These are phyloP conservation scores for Kryptopterus vitreolus DNA, from an alignment of 2,797 vertebrate genomes.

Conservation along the genomic window DNA sequence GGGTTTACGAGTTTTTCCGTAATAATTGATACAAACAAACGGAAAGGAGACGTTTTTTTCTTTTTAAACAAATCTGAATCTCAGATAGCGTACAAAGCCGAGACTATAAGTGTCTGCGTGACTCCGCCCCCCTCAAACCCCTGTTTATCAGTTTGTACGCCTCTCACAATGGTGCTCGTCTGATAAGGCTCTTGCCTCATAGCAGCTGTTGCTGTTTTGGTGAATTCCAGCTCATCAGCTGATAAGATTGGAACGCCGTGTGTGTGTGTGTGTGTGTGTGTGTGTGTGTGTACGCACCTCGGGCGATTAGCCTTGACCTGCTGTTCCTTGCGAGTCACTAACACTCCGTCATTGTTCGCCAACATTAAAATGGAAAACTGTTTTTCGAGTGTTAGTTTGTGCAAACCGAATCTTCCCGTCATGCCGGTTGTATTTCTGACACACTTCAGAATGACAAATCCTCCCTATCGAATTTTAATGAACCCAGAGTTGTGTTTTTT, in stretches of 20 bases:
- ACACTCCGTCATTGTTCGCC: neutral
- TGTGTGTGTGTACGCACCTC: neutral
- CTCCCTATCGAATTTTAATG: too few species aligned
- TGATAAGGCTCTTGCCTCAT: neutral
- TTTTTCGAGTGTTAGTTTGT: neutral
- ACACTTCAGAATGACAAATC: neutral
- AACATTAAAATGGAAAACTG: neutral
- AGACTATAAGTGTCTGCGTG: neutral
- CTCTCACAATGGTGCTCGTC: neutral
- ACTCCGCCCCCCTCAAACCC: neutral
- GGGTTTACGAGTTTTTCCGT: too few species aligned
- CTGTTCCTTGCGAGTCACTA: neutral
- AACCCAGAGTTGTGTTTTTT: neutral
- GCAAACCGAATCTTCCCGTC: neutral
- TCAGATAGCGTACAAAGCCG: neutral
- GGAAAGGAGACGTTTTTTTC: too few species aligned
- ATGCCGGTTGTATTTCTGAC: neutral
- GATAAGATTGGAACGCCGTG: constrained; percentile 36
- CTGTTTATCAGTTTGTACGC: too few species aligned
- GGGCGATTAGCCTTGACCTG: neutral
- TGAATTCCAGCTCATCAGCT: constrained; percentile 42
- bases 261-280: too few species aligned
- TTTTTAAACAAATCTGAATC: too few species aligned
- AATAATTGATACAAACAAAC: too few species aligned
- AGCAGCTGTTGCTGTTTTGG: constrained; percentile 28